Evolutionary conservation across 53 echinoderm and acorn worm genomes (phyloP).

Genomic region (Arbacia lixula): DNA sequence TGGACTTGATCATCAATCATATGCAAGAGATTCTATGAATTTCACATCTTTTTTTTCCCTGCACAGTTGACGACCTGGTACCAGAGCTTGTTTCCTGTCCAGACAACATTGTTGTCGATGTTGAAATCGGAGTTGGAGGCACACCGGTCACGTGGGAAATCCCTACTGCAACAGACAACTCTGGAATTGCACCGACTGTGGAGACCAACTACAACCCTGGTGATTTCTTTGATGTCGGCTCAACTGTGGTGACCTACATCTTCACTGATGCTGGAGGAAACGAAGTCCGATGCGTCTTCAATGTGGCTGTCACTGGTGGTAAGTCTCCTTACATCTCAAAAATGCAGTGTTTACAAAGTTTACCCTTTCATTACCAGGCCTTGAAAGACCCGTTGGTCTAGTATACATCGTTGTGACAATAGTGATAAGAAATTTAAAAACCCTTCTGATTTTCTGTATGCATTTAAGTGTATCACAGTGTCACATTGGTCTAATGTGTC

Average conservation of each 20-base stretch:
- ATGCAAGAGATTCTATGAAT: too few species aligned
- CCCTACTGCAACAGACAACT: conserved; percentile 75
- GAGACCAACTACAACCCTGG: conserved; percentile 20
- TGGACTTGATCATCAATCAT: too few species aligned
- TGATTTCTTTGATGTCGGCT: conserved; percentile 58
- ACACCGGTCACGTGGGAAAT: conserved; percentile 61
- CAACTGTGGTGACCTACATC: conserved; percentile 67
- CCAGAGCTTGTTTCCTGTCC: conserved; percentile 41
- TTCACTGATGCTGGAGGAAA: conserved; percentile 63
- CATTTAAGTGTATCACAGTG: too few species aligned
- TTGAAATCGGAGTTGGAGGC: conserved; percentile 52
- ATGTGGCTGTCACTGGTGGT: conserved; percentile 50
- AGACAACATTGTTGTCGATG: conserved; percentile 49
- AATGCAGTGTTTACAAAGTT: too few species aligned
- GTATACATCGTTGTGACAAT: too few species aligned
- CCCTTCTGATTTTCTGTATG: too few species aligned
- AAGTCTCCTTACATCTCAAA: not conserved
- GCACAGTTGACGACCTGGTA: conserved; percentile 39
- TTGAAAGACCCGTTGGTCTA: too few species aligned
- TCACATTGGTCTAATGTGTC: too few species aligned
- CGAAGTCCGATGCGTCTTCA: conserved; percentile 34
- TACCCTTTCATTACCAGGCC: too few species aligned
- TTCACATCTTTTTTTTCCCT: too few species aligned
- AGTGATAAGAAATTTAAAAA: too few species aligned
- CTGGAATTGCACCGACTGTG: conserved; percentile 50